A percentile compares a stretch with the other conserved stretches of the same genome.
Conservation (phyloP, 2,113 vertebrate species). For the Barnardius zonarius region DNA sequence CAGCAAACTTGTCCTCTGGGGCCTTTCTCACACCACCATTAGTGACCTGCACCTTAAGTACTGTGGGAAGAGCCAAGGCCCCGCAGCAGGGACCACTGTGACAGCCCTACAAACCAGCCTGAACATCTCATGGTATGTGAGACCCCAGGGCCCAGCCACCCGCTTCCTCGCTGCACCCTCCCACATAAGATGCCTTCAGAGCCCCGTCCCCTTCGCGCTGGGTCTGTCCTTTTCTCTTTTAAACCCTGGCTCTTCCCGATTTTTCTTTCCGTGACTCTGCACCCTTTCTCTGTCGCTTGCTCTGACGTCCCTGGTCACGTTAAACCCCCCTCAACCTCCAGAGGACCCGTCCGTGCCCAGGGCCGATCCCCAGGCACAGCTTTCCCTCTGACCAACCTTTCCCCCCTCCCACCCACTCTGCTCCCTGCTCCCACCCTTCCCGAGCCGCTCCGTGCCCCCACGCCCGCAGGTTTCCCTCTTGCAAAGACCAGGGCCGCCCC, state of each 20-base stretch:
- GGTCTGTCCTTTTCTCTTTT: accelerated
- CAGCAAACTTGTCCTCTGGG: accelerated
- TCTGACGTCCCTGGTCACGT: accelerated
- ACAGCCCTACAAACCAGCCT: neutral
- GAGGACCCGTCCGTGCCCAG: accelerated
- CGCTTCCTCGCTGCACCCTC: neutral
- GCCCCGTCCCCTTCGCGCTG: accelerated
- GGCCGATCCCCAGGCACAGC: accelerated
- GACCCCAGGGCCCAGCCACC: neutral
- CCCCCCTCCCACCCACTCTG: neutral
- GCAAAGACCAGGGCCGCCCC: neutral
- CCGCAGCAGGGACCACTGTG: neutral
- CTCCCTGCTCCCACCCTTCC: too few species aligned
- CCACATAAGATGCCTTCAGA: accelerated
- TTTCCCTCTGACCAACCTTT: too few species aligned
- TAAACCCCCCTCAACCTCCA: accelerated
- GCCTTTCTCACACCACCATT: accelerated
- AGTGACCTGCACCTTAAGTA: accelerated
- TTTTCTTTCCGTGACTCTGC: accelerated
- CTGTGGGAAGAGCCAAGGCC: accelerated
- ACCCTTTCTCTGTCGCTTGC: accelerated
- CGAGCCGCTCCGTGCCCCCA: neutral
- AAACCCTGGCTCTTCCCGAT: accelerated
- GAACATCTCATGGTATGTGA: accelerated
- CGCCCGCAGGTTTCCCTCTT: accelerated